phyloP scores from a whole-genome alignment of 2,797 vertebrate species.

The Cyclura pinguis region DNA sequence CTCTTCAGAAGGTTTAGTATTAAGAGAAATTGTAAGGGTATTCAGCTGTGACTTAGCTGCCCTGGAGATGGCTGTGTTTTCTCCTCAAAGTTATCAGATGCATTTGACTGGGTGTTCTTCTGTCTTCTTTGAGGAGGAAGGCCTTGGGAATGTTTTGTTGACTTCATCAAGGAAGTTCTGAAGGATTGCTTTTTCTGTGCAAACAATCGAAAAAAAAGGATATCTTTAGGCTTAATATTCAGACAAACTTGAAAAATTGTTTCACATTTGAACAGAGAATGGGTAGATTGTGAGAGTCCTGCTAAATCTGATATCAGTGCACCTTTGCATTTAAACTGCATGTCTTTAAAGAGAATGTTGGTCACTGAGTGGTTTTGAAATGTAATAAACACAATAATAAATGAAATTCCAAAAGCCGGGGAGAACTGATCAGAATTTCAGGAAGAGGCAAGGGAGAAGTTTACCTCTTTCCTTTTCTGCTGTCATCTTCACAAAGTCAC shows the following conservation, averaged over 20 bases:
- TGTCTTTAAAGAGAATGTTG: background rate
- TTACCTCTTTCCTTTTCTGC: background rate
- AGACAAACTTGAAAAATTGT: background rate
- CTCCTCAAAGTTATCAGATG: constrained; percentile 13
- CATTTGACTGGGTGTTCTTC: constrained; percentile 39
- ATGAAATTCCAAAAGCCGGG: background rate
- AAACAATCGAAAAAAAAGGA: constrained; percentile 32
- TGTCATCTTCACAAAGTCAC: background rate
- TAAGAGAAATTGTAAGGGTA: background rate
- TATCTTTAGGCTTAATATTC: background rate
- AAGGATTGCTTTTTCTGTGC: constrained; percentile 71
- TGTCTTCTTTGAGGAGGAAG: constrained; percentile 32
- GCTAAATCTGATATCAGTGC: background rate
- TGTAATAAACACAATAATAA: background rate
- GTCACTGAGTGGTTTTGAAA: background rate
- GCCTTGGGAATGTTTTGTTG: constrained; percentile 30
- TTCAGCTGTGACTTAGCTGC: background rate
- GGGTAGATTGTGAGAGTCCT: background rate
- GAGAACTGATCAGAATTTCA: background rate
- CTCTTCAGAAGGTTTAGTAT: constrained; percentile 21
- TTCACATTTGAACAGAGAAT: background rate
- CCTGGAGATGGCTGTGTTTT: background rate
- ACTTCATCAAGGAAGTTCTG: constrained; percentile 58
- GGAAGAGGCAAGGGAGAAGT: background rate
- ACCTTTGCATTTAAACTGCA: background rate